Conservation (phyloP, 2,113 vertebrate genomes). For the Laticauda laticaudata region DNA sequence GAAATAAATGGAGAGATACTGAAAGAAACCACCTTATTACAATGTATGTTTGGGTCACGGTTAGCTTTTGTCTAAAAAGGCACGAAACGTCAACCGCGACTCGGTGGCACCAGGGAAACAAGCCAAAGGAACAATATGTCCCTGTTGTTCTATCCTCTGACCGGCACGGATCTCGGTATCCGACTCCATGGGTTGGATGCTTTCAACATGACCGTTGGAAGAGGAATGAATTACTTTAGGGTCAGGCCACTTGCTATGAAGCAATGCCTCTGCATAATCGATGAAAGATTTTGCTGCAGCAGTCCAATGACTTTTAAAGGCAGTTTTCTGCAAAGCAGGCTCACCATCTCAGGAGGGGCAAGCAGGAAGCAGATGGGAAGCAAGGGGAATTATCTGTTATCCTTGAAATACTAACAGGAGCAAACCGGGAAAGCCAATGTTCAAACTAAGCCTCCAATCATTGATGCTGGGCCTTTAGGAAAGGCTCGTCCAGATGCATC, state of each 20-base stretch:
- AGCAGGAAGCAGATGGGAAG: neutral
- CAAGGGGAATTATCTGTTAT: neutral
- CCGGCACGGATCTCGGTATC: neutral
- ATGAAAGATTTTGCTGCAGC: neutral
- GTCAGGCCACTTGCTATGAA: neutral
- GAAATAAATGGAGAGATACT: neutral
- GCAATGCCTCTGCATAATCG: neutral
- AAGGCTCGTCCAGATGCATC: neutral
- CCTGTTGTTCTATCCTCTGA: neutral
- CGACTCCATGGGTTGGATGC: neutral
- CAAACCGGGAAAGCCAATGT: fast-evolving
- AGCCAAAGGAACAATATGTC: neutral
- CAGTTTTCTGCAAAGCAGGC: neutral
- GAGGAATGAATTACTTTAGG: neutral
- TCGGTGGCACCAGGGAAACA: neutral
- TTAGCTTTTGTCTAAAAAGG: neutral
- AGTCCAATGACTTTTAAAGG: neutral
- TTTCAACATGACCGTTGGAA: neutral
- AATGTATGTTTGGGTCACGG: neutral
- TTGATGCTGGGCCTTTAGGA: neutral
- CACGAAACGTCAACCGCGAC: neutral
- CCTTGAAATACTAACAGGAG: neutral
- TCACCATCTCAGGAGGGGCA: neutral
- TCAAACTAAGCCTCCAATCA: neutral
- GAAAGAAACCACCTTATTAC: fast-evolving